Conservation (phyloP, 2,888 invertebrate species). For the Adineta ricciae region DNA sequence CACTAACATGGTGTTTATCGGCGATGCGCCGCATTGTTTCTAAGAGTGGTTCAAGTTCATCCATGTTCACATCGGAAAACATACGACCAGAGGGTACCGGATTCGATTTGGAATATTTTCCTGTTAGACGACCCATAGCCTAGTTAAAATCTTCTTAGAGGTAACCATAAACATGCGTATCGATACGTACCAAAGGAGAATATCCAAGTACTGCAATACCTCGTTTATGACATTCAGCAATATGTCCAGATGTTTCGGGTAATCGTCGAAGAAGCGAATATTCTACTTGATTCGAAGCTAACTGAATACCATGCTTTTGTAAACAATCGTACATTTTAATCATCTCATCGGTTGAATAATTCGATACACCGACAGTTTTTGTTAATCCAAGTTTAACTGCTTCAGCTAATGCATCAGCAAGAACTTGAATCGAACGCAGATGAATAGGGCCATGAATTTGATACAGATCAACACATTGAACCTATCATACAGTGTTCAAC, state of each 20-base stretch:
- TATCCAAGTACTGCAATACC: constrained; percentile 2
- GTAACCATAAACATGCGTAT: too few species aligned
- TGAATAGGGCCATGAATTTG: constrained; percentile 3
- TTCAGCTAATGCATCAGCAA: constrained; percentile 14
- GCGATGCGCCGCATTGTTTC: neutral
- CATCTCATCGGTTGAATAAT: constrained; percentile 1
- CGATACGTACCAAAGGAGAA: neutral
- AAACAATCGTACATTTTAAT: constrained; percentile 19
- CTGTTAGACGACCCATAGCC: constrained; percentile 19
- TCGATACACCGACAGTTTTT: neutral
- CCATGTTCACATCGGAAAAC: neutral
- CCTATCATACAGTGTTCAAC: too few species aligned
- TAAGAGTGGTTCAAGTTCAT: neutral
- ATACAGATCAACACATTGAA: neutral
- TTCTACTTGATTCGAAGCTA: constrained; percentile 16
- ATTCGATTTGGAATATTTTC: neutral
- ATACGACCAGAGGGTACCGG: neutral
- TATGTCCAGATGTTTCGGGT: constrained; percentile 10
- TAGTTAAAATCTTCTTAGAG: neutral
- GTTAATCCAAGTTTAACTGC: constrained; percentile 16
- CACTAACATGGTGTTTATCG: neutral
- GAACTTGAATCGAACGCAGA: neutral
- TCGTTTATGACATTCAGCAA: constrained; percentile 22
- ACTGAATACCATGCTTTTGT: constrained; percentile 18
- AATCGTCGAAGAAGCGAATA: neutral